A percentile compares a stretch with the other conserved stretches of the same genome.
Conservation (phyloP, 2,888 invertebrate genomes). For the Rambutsinella grinnellia region DNA sequence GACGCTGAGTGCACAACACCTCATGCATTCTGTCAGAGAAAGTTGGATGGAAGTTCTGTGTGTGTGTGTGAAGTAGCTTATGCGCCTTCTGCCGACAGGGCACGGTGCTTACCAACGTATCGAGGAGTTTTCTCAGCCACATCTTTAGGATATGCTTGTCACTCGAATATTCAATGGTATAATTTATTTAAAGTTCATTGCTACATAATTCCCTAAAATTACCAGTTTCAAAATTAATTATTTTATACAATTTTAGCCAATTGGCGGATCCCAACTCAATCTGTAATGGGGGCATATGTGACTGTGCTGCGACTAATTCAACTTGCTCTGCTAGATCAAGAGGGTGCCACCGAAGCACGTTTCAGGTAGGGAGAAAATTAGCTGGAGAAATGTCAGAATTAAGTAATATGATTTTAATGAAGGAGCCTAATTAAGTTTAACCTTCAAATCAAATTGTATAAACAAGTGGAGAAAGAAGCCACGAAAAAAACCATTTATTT, state of each 20-base stretch:
- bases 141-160: conserved; percentile 80
- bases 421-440: too few relatives aligned
- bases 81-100: conserved; percentile 67
- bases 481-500: too few relatives aligned
- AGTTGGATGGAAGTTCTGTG: conserved; percentile 64
- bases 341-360: conserved; percentile 88
- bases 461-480: too few relatives aligned
- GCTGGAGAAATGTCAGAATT: too few relatives aligned
- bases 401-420: too few relatives aligned
- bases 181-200: background rate
- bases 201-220: too few relatives aligned
- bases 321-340: conserved; percentile 79
- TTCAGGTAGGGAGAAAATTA: conserved; percentile 78
- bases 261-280: conserved; percentile 82
- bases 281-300: conserved; percentile 79
- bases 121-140: conserved; percentile 73
- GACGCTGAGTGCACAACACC: conserved; percentile 62
- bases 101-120: conserved; percentile 66
- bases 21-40: conserved; percentile 64
- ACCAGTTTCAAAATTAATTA: too few relatives aligned
- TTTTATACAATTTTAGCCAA: conserved; percentile 68
- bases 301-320: conserved; percentile 46
- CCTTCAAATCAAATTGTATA: too few relatives aligned
- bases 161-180: conserved; percentile 81
- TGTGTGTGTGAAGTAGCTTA: conserved; percentile 65